These are phyloP conservation scores for Elegia similella DNA, from an alignment of 2,888 invertebrate genomes.

Conservation along the genomic window DNA sequence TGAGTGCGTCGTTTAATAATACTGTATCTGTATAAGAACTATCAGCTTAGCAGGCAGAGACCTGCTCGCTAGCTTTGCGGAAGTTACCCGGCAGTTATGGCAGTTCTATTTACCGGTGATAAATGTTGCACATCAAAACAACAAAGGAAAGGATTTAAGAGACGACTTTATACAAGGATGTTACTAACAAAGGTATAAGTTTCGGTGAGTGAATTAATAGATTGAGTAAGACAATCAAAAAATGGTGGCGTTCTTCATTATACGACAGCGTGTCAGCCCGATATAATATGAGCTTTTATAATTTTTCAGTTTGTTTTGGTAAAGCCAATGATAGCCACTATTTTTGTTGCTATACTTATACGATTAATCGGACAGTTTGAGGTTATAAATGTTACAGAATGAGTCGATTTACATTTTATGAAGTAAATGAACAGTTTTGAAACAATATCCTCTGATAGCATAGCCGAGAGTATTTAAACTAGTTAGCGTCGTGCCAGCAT, in stretches of 20 bases:
- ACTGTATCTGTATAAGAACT: background rate
- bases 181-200: too few relatives aligned
- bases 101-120: background rate
- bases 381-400: too few relatives aligned
- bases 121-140: background rate
- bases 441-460: conserved; percentile 4
- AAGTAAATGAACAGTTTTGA: background rate
- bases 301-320: too few relatives aligned
- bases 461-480: conserved; percentile 6
- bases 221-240: too few relatives aligned
- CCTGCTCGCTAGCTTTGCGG: background rate
- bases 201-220: too few relatives aligned
- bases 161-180: background rate
- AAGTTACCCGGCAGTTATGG: background rate
- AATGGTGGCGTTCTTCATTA: too few relatives aligned
- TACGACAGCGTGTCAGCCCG: too few relatives aligned
- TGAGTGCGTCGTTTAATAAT: conserved; percentile 13
- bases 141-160: background rate
- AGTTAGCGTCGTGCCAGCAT: conserved; percentile 10
- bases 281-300: too few relatives aligned
- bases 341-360: too few relatives aligned
- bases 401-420: background rate
- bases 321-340: too few relatives aligned
- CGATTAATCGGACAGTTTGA: too few relatives aligned
- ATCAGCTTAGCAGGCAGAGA: background rate